Percentiles rank a stretch among this genome's conserved stretches.
phyloP scores from a whole-genome alignment of 2,797 vertebrate species.

The Neoniphon sammara region DNA sequence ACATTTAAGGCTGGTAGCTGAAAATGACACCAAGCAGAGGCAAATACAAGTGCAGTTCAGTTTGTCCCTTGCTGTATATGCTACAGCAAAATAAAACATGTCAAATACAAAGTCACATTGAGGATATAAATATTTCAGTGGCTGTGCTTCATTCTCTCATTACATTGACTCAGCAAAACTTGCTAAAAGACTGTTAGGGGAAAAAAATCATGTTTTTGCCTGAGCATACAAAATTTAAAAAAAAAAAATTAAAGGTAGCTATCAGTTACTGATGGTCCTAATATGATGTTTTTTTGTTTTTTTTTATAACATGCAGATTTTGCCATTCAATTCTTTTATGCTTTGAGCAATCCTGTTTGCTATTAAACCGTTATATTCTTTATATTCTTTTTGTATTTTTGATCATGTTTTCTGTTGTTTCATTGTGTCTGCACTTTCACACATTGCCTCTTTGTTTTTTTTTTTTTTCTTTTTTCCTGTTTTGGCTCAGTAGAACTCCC shows the following conservation, averaged over 20 bases:
- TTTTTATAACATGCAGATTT: conserved; percentile 73
- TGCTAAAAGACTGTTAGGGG: conserved; percentile 70
- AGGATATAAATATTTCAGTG: conserved; percentile 66
- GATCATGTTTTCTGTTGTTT: conserved; percentile 83
- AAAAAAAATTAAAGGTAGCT: conserved; percentile 53
- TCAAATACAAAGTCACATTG: conserved; percentile 60
- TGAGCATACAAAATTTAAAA: conserved; percentile 68
- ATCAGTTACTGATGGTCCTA: conserved; percentile 71
- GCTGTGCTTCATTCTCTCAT: conserved; percentile 59
- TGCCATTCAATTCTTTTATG: conserved; percentile 77
- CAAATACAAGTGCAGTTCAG: conserved; percentile 55
- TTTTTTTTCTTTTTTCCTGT: conserved; percentile 67
- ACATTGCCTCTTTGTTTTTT: conserved; percentile 71
- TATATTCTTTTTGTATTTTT: conserved; percentile 87
- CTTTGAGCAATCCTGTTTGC: conserved; percentile 86
- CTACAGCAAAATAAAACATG: conserved; percentile 58
- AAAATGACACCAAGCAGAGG: conserved; percentile 51
- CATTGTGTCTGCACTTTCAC: conserved; percentile 90
- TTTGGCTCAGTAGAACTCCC: conserved; percentile 87
- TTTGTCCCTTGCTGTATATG: conserved; percentile 49
- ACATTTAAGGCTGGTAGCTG: conserved; percentile 70
- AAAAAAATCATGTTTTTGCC: conserved; percentile 49
- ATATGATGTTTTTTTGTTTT: conserved; percentile 53
- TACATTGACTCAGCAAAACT: conserved; percentile 69
- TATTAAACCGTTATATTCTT: conserved; percentile 85